Evolutionary conservation across 2,888 invertebrate genomes (phyloP), one percentile per base, ranked within the genome.

Genomic region (Pseudanteris insignis): DNA sequence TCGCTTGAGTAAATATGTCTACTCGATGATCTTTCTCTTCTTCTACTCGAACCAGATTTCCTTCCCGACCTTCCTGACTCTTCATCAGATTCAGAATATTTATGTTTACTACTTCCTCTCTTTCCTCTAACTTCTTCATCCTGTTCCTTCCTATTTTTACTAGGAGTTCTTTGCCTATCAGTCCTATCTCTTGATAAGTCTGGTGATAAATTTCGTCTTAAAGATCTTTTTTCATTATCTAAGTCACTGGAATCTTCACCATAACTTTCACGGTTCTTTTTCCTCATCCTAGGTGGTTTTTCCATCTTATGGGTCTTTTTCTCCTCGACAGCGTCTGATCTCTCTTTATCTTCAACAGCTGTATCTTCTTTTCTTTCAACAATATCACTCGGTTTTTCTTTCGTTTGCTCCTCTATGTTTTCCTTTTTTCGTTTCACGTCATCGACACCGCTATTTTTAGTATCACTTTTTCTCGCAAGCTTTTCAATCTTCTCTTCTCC

Each of bases 71-170:
- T 21, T 11, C 29, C 34, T 32, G 25, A 30, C 6, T 65, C 69
- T n/a, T 67, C 66, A 12, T 67, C 67, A 1, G 66, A 64, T 1
- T 30, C 53, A 1, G 62, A 59, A 10, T 63, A 48, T 8, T 58
- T 53, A 1, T 61, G 63, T 6, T 43, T 57, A 18, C 57, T 64
- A 34, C 48, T 32, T 10, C 18, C 24, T 2, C 58, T 60, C 34
- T 32, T 54, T 11, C 36, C 33, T 12, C 73, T 84, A 51, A 24
- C 81, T 77, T 78, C 6, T 80, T 82, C 66, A 15, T 66, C 67
- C 1, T 18, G 65, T 21, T 57, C 68, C 12, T 9, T 48, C 12
- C 24, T 40, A 11, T 15, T 36, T 25, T 14, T 62, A 14, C 24
- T 46, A 1, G 46, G 30, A 5, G 51, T 40, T 15, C 46, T 59